phyloP scores from a whole-genome alignment of 2,888 invertebrate species.

The Drosophila birchii region DNA sequence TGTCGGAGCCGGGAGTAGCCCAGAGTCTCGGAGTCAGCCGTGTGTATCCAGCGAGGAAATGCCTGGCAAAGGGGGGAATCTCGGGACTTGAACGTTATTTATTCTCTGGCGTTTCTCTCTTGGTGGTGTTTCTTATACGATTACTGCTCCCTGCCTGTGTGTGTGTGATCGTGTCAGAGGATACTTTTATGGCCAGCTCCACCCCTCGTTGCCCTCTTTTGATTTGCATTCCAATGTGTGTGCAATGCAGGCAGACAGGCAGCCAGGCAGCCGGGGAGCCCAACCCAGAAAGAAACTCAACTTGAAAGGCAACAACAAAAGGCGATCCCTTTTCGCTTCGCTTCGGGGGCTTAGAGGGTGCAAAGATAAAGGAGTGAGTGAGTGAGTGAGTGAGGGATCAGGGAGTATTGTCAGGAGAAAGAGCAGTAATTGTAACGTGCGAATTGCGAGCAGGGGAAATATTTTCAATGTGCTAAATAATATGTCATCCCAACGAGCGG shows the following conservation, averaged over 20 bases:
- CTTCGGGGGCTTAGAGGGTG: constrained; percentile 47
- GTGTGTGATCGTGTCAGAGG: constrained; percentile 58
- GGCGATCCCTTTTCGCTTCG: constrained; percentile 55
- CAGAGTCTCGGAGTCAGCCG: constrained; percentile 54
- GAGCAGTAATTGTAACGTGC: constrained; percentile 74
- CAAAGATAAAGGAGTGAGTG: constrained; percentile 15
- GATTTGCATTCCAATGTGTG: constrained; percentile 83
- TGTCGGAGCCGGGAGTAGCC: constrained; percentile 28
- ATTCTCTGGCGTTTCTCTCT: constrained; percentile 58
- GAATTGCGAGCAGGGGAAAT: constrained; percentile 60
- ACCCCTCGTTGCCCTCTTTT: constrained; percentile 40
- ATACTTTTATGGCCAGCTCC: constrained; percentile 74
- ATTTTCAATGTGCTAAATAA: constrained; percentile 75
- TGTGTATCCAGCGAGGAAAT: constrained; percentile 65
- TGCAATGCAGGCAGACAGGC: constrained; percentile 31
- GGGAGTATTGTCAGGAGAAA: constrained; percentile 16
- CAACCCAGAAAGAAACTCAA: constrained; percentile 47
- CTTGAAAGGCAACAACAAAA: constrained; percentile 19
- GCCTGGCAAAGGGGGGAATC: constrained; percentile 61
- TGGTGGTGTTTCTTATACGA: constrained; percentile 3
- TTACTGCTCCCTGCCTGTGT: background rate
- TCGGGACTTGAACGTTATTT: constrained; percentile 62
- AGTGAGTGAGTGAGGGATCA: too few relatives aligned
- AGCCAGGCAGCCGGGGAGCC: constrained; percentile 26
- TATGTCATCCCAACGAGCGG: constrained; percentile 75